phyloP scores from a whole-genome alignment of 2,113 vertebrate genomes.

The Stictonetta naevosa region DNA sequence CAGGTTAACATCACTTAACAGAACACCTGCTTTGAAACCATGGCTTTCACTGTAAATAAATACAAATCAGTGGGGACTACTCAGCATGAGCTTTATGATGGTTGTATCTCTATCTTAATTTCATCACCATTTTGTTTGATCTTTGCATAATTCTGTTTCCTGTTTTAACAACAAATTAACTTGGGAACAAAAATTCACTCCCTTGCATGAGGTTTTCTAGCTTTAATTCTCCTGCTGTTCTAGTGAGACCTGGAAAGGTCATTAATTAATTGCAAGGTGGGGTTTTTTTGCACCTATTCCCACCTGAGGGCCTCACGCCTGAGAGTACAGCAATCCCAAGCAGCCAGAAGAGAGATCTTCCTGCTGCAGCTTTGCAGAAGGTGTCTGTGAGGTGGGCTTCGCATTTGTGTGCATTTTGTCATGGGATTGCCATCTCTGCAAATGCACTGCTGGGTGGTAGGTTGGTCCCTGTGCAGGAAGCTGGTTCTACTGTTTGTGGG shows the following conservation, averaged over 20 bases:
- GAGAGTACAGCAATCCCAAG: background rate
- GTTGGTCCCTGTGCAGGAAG: background rate
- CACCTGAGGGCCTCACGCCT: accelerated
- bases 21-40: background rate
- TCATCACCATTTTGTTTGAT: background rate
- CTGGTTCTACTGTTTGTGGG: background rate
- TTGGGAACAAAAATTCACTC: background rate
- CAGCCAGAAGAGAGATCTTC: background rate
- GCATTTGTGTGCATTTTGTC: background rate
- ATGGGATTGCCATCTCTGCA: background rate
- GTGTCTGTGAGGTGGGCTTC: background rate
- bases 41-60: background rate
- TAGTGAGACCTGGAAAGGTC: background rate
- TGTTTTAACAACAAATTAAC: background rate
- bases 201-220: background rate
- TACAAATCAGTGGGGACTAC: background rate
- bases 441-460: background rate
- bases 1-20: background rate
- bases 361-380: background rate
- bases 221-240: background rate
- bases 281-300: background rate
- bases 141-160: background rate
- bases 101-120: background rate
- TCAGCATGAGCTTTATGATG: background rate
- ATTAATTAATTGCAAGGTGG: background rate